phyloP scores from a whole-genome alignment of 2,113 vertebrate genomes.

The Axis porcinus region DNA sequence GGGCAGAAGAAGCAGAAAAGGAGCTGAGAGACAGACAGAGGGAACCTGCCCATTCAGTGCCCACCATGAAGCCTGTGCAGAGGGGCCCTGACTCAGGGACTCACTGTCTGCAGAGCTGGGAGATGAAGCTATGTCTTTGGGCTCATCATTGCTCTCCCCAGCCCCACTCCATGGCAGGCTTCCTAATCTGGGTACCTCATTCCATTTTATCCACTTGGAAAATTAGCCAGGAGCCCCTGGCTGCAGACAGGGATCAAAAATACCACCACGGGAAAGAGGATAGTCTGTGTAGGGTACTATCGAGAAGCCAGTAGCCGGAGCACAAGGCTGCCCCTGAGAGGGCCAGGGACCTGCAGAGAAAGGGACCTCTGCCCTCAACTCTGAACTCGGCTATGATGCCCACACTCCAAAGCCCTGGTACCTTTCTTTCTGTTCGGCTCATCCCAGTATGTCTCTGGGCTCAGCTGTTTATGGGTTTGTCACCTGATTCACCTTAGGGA shows the following conservation, averaged over 20 bases:
- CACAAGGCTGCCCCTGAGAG: not conserved
- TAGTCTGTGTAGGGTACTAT: not conserved
- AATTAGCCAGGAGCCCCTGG: not conserved
- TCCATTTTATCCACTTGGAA: not conserved
- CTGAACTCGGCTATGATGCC: not conserved
- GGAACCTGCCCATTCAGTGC: not conserved
- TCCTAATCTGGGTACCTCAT: not conserved
- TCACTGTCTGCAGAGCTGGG: not conserved
- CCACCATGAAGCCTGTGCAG: not conserved
- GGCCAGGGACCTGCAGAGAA: not conserved
- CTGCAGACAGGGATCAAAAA: not conserved
- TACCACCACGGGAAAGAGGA: not conserved
- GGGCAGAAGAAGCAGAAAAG: not conserved
- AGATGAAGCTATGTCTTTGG: not conserved
- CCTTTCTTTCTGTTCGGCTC: not conserved
- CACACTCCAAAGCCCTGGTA: not conserved
- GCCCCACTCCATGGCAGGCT: not conserved
- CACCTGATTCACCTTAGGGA: not conserved
- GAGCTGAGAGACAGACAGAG: not conserved
- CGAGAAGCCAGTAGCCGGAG: not conserved
- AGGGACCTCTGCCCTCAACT: not conserved
- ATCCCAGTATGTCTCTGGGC: not conserved
- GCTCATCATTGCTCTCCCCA: not conserved
- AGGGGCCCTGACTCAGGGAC: not conserved
- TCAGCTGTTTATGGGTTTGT: not conserved